Percentiles rank a stretch among this genome's conserved stretches.
phyloP scores from a whole-genome alignment of 2,113 vertebrate species.

The Poecilia latipinna region DNA sequence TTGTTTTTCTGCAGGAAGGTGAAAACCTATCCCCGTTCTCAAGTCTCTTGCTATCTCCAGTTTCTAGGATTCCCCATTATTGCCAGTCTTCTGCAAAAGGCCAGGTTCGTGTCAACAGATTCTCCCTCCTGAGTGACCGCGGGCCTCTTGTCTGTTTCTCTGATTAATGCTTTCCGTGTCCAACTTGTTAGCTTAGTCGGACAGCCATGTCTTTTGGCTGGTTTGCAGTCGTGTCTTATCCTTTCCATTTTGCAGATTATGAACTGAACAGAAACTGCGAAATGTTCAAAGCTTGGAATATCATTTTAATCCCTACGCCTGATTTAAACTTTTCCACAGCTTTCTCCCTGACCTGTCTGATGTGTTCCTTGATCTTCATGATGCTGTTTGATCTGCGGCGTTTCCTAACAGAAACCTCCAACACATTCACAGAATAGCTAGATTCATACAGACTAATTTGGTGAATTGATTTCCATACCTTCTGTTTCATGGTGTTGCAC shows the following conservation, averaged over 20 bases:
- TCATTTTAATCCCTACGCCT: too few relatives aligned
- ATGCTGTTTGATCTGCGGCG: too few relatives aligned
- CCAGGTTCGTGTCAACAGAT: not conserved
- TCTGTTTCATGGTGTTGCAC: not conserved
- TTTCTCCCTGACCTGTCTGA: too few relatives aligned
- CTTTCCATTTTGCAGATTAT: not conserved
- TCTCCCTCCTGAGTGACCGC: not conserved
- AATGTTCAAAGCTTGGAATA: too few relatives aligned
- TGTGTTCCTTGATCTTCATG: too few relatives aligned
- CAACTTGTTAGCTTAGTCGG: too few relatives aligned
- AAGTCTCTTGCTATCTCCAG: not conserved
- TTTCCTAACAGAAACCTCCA: too few relatives aligned
- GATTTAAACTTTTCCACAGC: too few relatives aligned
- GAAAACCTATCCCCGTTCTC: not conserved
- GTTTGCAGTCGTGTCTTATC: not conserved
- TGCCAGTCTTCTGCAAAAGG: not conserved
- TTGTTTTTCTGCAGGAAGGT: not conserved
- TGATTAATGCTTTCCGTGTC: not conserved
- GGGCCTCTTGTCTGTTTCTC: too few relatives aligned
- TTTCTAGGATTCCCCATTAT: not conserved
- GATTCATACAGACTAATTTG: not conserved
- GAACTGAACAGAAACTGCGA: too few relatives aligned
- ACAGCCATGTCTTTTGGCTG: not conserved
- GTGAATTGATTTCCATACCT: not conserved
- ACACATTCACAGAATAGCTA: not conserved